Conservation (phyloP, 2,888 invertebrate genomes). For the Watsonalla binaria region DNA sequence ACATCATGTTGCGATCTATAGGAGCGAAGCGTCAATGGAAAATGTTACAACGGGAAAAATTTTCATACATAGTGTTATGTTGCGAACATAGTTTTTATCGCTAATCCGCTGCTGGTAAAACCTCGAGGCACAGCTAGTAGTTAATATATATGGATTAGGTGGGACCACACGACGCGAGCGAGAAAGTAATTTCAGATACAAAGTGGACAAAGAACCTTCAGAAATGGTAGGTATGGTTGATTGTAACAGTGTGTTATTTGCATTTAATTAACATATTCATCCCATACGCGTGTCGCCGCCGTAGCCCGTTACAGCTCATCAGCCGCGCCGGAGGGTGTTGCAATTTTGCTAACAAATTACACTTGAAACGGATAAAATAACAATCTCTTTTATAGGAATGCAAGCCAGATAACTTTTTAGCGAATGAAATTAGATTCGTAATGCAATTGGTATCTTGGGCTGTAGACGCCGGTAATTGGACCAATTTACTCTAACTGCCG, state of each 20-base stretch:
- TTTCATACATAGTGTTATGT: no score
- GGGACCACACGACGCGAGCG: no score
- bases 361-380: constrained; percentile 6
- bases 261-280: constrained; percentile 68
- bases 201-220: background rate
- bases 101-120: no score
- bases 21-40: no score
- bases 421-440: constrained; percentile 45
- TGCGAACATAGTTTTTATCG: no score
- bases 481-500: constrained; percentile 54
- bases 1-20: no score
- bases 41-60: no score
- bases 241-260: constrained; percentile 36
- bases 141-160: no score
- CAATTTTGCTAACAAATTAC: constrained; percentile 1
- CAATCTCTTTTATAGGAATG: constrained; percentile 5
- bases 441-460: constrained; percentile 49
- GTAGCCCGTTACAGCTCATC: constrained; percentile 45
- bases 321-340: constrained; percentile 15
- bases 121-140: no score
- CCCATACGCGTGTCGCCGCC: constrained; percentile 42
- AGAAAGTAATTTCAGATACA: no score
- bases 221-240: background rate
- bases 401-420: constrained; percentile 22
- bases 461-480: constrained; percentile 46